Percentiles rank a stretch among this genome's conserved stretches.
Conservation (phyloP, 1,140 invertebrate genomes). For the Drosophila persimilis region DNA sequence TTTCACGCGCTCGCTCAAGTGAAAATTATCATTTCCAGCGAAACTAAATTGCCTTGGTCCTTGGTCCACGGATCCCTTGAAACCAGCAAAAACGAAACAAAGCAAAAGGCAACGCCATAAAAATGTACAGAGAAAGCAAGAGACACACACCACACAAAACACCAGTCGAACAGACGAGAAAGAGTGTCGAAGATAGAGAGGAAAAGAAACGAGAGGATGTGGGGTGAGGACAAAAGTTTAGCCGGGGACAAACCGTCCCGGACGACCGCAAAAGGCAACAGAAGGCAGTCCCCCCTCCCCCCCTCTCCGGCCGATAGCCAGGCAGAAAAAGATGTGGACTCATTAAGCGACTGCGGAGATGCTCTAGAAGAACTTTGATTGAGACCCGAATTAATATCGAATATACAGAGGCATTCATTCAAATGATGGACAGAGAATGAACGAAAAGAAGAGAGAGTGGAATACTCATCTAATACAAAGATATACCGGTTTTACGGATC, state of each 20-base stretch:
- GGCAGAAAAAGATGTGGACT: constrained; percentile 21
- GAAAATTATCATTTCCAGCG: constrained; percentile 80
- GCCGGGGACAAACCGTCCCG: constrained; percentile 61
- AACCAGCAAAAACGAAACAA: constrained; percentile 42
- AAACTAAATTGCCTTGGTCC: constrained; percentile 50
- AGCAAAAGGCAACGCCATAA: constrained; percentile 63
- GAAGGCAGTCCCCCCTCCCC: not conserved
- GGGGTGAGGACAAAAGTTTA: constrained; percentile 52
- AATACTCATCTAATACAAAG: too few species aligned
- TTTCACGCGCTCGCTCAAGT: constrained; percentile 73
- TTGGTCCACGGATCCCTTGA: too few species aligned
- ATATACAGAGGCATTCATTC: not conserved
- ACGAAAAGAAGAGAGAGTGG: too few species aligned
- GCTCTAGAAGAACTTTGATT: constrained; percentile 2
- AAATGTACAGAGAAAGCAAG: constrained; percentile 56
- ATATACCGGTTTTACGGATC: not conserved
- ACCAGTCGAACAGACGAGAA: constrained; percentile 7
- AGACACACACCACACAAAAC: constrained; percentile 29
- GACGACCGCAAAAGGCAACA: constrained; percentile 64
- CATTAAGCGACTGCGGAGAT: constrained; percentile 19
- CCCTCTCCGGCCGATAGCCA: constrained; percentile 1
- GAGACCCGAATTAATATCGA: not conserved
- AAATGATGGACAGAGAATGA: too few species aligned
- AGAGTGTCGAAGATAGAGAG: constrained; percentile 13
- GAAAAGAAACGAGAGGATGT: constrained; percentile 26